Base-by-base conservation (phyloP, 2,113 vertebrate genomes). In the Elanus axillaris region DNA sequence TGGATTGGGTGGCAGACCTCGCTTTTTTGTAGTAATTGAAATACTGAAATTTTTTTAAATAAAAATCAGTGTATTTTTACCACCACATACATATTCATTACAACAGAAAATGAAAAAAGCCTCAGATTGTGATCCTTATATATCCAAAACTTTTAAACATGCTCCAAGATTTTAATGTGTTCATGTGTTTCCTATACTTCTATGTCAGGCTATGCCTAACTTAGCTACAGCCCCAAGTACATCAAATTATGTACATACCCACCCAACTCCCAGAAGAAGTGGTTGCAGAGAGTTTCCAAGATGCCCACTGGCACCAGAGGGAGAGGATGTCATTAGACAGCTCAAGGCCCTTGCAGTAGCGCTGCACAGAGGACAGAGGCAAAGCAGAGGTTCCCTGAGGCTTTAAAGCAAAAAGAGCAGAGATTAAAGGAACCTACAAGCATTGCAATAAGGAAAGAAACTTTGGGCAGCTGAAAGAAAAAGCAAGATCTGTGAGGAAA, bases 1-100 rank as follows among this genome's bases (percentile, higher is more conserved):
- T 34, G 50, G 67, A 74, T 11, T 75, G 48, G n/a, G 48, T 68
- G 7, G 66, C 34, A 95, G 82, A 88, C 6, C 31, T 66, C 55
- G 15, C 23, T 88, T 94, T 96, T 93, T 62, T 73, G 16, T 62
- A 72, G 21, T 64, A 92, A 96, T 23, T 87, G 50, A 94, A 90
- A 77, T 81, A 60, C 60, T 83, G 36, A 31, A 7, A 8, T 34
- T 40, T 85, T 62, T 59, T 32, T 0, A 19, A 86, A 86, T 48
- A 73, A 52, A 92, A 81, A 56, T 38, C 10, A 14, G 21, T 36
- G 29, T 43, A 71, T 75, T 88, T 29, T 78, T 86, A 56, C 34
- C 26, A 55, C 55, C 82, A 81, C n/a, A 69, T 22, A 73, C 13
- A 60, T 47, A 94, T 80, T 91, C 58, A 82, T 62, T 75, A 75